Evolutionary conservation across 2,797 vertebrate species (phyloP).

Genomic region (Rhincodon typus): DNA sequence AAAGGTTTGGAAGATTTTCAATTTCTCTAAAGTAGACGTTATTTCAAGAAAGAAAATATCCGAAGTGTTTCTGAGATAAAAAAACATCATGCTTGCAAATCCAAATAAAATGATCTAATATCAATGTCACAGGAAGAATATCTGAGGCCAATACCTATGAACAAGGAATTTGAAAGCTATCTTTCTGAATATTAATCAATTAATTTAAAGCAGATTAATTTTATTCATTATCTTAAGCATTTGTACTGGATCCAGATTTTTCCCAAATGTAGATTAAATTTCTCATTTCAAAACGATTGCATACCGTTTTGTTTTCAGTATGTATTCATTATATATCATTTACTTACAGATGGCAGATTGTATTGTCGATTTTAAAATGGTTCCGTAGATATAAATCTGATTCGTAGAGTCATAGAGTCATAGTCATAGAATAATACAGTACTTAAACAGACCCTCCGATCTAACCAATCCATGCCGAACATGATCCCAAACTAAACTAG

Average conservation of each 20-base stretch:
- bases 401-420: neutral
- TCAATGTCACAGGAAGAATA: neutral
- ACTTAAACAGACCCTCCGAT: no score
- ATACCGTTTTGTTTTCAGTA: neutral
- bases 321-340: neutral
- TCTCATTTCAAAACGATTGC: neutral
- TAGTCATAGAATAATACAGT: no score
- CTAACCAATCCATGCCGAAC: no score
- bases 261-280: neutral
- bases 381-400: neutral
- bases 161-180: neutral
- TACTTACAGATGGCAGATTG: neutral
- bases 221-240: neutral
- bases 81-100: neutral
- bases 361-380: neutral
- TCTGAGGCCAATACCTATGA: neutral
- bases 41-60: neutral
- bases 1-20: neutral
- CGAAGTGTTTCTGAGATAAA: neutral
- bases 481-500: no score
- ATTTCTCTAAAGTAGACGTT: neutral
- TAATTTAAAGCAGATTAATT: neutral
- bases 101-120: neutral
- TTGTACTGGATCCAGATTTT: neutral
- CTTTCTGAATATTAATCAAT: neutral